phyloP scores from a whole-genome alignment of 1,140 invertebrate genomes.

The Drosophila parvula region DNA sequence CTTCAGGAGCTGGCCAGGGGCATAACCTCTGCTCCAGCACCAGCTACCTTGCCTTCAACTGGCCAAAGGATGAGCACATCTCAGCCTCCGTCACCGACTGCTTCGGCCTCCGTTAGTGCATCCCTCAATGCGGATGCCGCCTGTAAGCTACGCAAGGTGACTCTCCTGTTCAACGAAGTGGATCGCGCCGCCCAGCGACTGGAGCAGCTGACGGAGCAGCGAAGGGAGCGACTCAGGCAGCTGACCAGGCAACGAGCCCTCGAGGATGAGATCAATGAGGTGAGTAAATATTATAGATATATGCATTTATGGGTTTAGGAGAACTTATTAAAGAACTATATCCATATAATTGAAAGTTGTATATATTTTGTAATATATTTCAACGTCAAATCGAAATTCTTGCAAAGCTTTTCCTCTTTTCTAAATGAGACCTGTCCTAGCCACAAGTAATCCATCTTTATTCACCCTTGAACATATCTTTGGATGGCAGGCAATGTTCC shows the following conservation, averaged over 20 bases:
- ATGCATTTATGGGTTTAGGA: not conserved
- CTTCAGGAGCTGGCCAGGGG: slow-evolving; percentile 85
- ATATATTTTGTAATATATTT: no score
- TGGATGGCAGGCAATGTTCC: not conserved
- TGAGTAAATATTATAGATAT: slow-evolving; percentile 71
- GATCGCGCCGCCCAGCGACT: slow-evolving; percentile 85
- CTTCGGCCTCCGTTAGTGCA: slow-evolving; percentile 2
- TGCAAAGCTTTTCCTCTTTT: not conserved
- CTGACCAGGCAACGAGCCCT: slow-evolving; percentile 85
- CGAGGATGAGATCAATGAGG: slow-evolving; percentile 86
- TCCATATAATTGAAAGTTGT: no score
- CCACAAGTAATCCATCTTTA: not conserved
- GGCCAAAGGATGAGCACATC: slow-evolving; percentile 23
- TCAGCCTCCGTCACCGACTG: slow-evolving; percentile 17
- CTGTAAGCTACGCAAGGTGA: slow-evolving; percentile 83
- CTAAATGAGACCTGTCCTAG: not conserved
- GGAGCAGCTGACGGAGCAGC: slow-evolving; percentile 85
- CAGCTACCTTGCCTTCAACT: not conserved
- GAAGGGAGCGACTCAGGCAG: slow-evolving; percentile 85
- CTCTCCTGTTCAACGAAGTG: slow-evolving; percentile 85
- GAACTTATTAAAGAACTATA: no score
- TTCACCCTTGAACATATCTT: not conserved
- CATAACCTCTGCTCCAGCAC: slow-evolving; percentile 49
- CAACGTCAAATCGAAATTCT: no score
- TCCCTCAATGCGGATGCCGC: slow-evolving; percentile 63